Conservation (phyloP, 2,888 invertebrate genomes). For the Philopedon plagiatum region DNA sequence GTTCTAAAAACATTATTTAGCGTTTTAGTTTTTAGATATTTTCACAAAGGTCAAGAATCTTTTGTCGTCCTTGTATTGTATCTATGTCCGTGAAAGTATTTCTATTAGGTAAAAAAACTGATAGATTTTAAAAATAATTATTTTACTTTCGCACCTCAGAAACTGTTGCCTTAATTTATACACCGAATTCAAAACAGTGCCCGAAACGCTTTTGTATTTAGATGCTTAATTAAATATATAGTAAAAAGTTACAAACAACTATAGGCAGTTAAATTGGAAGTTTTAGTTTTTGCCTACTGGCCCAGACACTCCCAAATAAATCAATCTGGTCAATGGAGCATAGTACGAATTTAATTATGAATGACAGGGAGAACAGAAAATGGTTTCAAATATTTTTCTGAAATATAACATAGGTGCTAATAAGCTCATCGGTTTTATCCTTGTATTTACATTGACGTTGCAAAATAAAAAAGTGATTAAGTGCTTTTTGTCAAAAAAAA, state of each 20-base stretch:
- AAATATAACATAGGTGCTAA: too few relatives aligned
- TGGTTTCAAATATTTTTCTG: neutral
- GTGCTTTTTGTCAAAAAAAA: too few relatives aligned
- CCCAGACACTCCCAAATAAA: neutral
- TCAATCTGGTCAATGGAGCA: neutral
- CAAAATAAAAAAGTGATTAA: too few relatives aligned
- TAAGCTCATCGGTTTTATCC: too few relatives aligned
- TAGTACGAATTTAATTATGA: neutral
- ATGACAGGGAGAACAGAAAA: neutral
- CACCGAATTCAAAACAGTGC: neutral
- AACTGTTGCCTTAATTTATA: neutral
- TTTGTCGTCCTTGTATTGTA: neutral
- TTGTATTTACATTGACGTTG: too few relatives aligned
- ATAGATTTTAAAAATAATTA: neutral
- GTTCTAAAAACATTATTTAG: too few relatives aligned
- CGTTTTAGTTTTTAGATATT: too few relatives aligned
- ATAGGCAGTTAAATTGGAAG: neutral
- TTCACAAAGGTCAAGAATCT: too few relatives aligned
- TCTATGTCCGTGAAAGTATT: neutral
- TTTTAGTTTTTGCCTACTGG: neutral
- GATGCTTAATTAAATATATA: neutral
- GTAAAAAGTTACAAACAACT: neutral
- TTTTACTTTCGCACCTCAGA: neutral
- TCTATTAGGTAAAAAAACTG: neutral
- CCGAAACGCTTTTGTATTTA: neutral